phyloP scores from a whole-genome alignment of 2,113 vertebrate genomes.

The Paralichthys olivaceus region DNA sequence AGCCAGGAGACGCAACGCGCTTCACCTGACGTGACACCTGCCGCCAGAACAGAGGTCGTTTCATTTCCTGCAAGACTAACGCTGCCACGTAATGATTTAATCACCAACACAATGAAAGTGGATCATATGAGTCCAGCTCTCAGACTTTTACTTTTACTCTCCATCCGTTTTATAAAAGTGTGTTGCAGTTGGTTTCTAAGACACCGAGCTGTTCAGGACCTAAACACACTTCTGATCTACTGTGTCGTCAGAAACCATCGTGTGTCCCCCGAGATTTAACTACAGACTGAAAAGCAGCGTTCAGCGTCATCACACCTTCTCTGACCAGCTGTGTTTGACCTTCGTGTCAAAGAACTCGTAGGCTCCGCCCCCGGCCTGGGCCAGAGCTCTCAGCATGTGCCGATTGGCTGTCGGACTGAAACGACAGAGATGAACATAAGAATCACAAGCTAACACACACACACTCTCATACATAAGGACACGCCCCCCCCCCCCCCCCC shows the following conservation, averaged over 20 bases:
- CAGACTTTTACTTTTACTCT: no score
- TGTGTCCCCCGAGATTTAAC: no score
- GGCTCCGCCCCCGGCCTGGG: slow-evolving; percentile 87
- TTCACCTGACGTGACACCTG: slow-evolving; percentile 84
- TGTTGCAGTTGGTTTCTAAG: no score
- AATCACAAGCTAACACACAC: not conserved
- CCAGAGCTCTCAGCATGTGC: slow-evolving; percentile 87
- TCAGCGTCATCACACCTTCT: slow-evolving; percentile 81
- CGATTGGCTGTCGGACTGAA: slow-evolving; percentile 88
- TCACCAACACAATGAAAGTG: no score
- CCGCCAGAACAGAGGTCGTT: not conserved
- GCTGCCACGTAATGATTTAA: no score
- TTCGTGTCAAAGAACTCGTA: slow-evolving; percentile 90
- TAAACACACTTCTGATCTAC: no score
- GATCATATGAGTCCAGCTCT: no score
- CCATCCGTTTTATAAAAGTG: no score
- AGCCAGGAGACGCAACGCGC: slow-evolving; percentile 82
- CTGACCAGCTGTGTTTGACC: slow-evolving; percentile 86
- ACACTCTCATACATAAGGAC: not conserved
- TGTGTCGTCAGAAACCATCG: no score
- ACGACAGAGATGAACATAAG: not conserved
- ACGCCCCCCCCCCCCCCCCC: not conserved
- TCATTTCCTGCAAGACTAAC: not conserved
- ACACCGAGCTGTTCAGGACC: no score
- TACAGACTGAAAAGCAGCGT: no score